phyloP scores from a whole-genome alignment of 1,140 invertebrate genomes.

The Nomia melanderi region DNA sequence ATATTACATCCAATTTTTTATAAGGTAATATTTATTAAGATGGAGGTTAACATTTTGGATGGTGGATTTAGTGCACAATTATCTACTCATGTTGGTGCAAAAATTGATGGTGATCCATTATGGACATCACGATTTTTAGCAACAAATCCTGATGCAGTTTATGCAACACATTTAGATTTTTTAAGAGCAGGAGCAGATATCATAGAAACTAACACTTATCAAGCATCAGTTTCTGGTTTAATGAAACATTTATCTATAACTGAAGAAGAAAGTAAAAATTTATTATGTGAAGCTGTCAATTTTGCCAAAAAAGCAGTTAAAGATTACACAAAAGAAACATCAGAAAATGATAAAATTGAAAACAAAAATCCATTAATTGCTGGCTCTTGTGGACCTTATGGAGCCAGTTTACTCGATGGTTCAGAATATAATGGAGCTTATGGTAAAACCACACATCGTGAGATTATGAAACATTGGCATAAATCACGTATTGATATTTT shows the following conservation, averaged over 20 bases:
- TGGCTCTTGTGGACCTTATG: constrained; percentile 95
- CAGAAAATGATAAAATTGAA: constrained; percentile 32
- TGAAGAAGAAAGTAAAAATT: constrained; percentile 83
- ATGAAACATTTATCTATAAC: constrained; percentile 85
- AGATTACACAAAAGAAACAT: constrained; percentile 81
- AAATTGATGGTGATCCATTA: constrained; percentile 88
- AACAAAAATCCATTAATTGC: constrained; percentile 83
- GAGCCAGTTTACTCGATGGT: constrained; percentile 91
- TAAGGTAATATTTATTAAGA: neutral
- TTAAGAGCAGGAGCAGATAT: constrained; percentile 90
- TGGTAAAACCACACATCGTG: constrained; percentile 84
- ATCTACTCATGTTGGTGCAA: constrained; percentile 85
- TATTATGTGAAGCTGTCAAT: constrained; percentile 87
- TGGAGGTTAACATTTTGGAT: constrained; percentile 84
- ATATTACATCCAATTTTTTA: neutral
- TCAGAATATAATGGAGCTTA: constrained; percentile 95
- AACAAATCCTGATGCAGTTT: constrained; percentile 86
- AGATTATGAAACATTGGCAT: constrained; percentile 90
- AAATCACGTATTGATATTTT: constrained; percentile 88
- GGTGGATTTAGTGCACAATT: constrained; percentile 91
- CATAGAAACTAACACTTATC: constrained; percentile 93
- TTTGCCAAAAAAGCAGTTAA: constrained; percentile 85
- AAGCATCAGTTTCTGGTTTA: constrained; percentile 91
- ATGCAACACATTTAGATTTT: constrained; percentile 89
- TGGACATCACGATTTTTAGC: constrained; percentile 91